Base-by-base conservation (phyloP, 1,140 invertebrate species). In the Theocolax elegans region DNA sequence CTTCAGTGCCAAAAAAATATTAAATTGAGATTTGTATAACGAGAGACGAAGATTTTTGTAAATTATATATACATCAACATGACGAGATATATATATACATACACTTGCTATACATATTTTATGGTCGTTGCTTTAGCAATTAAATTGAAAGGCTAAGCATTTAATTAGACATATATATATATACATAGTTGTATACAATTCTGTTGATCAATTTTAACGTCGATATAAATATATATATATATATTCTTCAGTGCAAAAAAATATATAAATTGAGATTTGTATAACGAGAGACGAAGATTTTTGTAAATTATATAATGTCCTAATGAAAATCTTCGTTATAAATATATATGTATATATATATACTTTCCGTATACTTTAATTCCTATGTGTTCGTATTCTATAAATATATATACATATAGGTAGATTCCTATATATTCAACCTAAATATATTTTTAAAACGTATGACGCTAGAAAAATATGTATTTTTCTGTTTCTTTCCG, bases 141-240 rank as follows among this genome's bases (percentile, higher is more conserved):
- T 38, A 31, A 63, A 23, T 29, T 54, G 25, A 3, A 44, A 42
- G n/a, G n/a, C n/a, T 54, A 53, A 69, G 42, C 12, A 19, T 53
- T 69, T 54, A 1, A 53, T n/a, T n/a, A n/a, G n/a, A n/a, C n/a
- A n/a, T n/a, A n/a, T n/a, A 29, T 27, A 31, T 44, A 44, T 42
- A 29, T 42, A 62, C 44, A 51, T 53, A 35, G 59, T 23, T 49
- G 10, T 27, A 4, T 53, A 44, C 54, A 21, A 53, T 62, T 69
- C 19, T 46, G 67, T 69, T 63, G 38, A 46, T 63, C n/a, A n/a
- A 69, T 1, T 62, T 60, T 17, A 62, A 63, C 63, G 49, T 54
- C 59, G 27, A 46, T 56, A n/a, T 21, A 60, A 51, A 51, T 25
- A 56, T 31, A 67, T 46, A 21, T 46, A 48, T 10, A 40, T 38